These are phyloP conservation scores for Heliothis subflexa DNA, from an alignment of 1,140 invertebrate genomes.

Conservation along the genomic window DNA sequence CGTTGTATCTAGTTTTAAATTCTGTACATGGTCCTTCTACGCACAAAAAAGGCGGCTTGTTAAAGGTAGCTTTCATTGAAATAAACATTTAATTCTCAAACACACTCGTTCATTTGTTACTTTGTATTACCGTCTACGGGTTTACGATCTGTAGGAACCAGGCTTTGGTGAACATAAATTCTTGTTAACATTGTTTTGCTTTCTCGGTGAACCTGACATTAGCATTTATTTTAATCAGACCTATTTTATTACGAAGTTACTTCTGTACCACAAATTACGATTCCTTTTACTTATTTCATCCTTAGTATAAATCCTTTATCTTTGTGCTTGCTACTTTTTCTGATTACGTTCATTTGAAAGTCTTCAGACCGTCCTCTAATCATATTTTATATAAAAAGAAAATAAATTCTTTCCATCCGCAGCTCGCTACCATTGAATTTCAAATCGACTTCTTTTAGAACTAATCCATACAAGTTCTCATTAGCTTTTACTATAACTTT, in stretches of 20 bases:
- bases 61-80: constrained; percentile 9
- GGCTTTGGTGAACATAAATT: constrained; percentile 3
- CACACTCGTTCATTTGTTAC: constrained; percentile 1
- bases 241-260: neutral
- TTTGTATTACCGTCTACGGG: neutral
- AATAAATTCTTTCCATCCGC: neutral
- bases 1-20: constrained; percentile 8
- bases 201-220: neutral
- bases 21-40: neutral
- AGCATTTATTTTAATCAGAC: neutral
- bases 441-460: constrained; percentile 21
- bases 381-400: neutral
- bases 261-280: neutral
- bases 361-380: neutral
- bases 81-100: constrained; percentile 21
- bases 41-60: constrained; percentile 5
- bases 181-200: neutral
- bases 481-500: constrained; percentile 1
- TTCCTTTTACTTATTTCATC: neutral
- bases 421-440: constrained; percentile 16
- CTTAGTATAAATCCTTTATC: neutral
- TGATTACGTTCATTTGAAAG: neutral
- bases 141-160: neutral
- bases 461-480: neutral
- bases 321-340: neutral